These are phyloP conservation scores for Threskiornis aethiopicus DNA, from an alignment of 2,797 vertebrate species.

Conservation along the genomic window DNA sequence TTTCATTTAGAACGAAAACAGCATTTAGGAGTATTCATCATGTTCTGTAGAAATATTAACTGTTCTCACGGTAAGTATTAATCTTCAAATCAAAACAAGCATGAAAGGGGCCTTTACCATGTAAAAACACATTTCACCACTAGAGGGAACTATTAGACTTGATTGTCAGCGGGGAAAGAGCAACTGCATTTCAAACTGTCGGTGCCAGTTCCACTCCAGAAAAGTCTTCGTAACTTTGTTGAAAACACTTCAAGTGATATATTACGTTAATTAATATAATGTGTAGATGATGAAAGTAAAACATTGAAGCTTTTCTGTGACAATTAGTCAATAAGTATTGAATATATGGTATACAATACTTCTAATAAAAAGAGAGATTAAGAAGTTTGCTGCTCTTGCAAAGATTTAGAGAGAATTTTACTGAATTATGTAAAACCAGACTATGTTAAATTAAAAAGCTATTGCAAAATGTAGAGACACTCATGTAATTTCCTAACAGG, in stretches of 20 bases:
- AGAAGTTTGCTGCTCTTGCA: background rate
- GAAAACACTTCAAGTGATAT: background rate
- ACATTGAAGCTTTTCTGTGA: background rate
- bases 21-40: background rate
- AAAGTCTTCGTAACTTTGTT: background rate
- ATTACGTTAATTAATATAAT: background rate
- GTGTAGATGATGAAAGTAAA: background rate
- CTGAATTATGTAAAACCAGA: background rate
- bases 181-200: background rate
- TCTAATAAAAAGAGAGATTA: background rate
- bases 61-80: accelerated
- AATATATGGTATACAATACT: background rate
- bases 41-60: background rate
- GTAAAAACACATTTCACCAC: constrained; percentile 12
- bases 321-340: background rate
- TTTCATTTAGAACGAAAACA: background rate
- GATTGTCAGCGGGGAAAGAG: background rate
- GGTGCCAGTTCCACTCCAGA: background rate
- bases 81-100: background rate
- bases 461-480: background rate
- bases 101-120: background rate
- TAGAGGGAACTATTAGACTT: constrained; percentile 38
- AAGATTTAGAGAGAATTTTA: background rate
- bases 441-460: background rate
- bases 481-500: background rate